Percentiles rank a stretch among this genome's conserved stretches.
phyloP scores from a whole-genome alignment of 2,797 vertebrate species.

The Podarcis siculus region DNA sequence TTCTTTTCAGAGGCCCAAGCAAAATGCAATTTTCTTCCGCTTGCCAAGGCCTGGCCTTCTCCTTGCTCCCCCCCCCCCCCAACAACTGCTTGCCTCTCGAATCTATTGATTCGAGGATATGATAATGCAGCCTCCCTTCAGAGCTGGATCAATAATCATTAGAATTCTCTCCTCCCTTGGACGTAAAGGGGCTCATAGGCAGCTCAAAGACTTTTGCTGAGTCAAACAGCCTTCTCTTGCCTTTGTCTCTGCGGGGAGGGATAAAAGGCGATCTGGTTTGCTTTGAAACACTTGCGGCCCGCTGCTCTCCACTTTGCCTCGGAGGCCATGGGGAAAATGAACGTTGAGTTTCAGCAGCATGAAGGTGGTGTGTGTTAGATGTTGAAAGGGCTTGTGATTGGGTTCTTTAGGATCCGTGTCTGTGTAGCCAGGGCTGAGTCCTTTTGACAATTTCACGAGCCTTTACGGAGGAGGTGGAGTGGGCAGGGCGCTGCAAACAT shows the following conservation, averaged over 20 bases:
- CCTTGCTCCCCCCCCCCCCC: background rate
- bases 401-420: background rate
- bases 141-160: constrained; percentile 62
- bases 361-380: background rate
- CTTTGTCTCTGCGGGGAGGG: constrained; percentile 54
- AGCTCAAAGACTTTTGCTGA: constrained; percentile 61
- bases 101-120: constrained; percentile 63
- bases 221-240: constrained; percentile 40
- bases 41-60: constrained; percentile 49
- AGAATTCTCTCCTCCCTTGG: constrained; percentile 53
- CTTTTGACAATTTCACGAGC: background rate
- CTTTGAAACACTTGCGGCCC: constrained; percentile 14
- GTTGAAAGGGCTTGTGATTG: background rate
- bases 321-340: background rate
- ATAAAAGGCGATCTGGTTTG: background rate
- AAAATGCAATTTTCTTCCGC: constrained; percentile 52
- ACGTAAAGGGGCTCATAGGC: constrained; percentile 54
- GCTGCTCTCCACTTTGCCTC: background rate
- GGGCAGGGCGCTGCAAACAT: background rate
- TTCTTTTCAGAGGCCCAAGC: constrained; percentile 62
- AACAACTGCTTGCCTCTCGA: constrained; percentile 21
- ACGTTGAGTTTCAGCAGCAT: background rate
- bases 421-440: too few relatives aligned
- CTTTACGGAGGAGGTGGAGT: background rate
- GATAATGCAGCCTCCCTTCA: constrained; percentile 59